Conservation (phyloP, 2,113 vertebrate species). For the Labrus mixtus region DNA sequence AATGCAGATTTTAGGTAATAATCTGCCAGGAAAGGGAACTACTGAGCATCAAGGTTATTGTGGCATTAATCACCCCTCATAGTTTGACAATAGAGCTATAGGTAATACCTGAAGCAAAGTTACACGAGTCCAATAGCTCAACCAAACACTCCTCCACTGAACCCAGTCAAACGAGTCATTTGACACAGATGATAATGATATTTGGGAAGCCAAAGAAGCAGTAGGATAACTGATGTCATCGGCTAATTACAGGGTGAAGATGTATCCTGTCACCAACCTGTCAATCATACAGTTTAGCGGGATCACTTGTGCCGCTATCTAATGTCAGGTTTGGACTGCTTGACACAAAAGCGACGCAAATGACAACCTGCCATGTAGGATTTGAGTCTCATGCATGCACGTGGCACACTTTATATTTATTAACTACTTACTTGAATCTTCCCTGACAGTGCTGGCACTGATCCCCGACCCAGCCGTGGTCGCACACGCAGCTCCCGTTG, state of each 20-base stretch:
- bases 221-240: neutral
- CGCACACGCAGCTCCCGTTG: slow-evolving; percentile 93
- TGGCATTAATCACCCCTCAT: too few relatives aligned
- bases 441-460: slow-evolving; percentile 97
- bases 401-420: fast-evolving
- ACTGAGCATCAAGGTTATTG: too few relatives aligned
- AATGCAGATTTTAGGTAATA: neutral
- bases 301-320: neutral
- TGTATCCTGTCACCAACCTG: neutral
- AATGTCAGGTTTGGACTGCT: neutral
- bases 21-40: neutral
- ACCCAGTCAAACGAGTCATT: neutral
- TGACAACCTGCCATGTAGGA: neutral
- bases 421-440: slow-evolving; percentile 93
- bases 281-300: neutral
- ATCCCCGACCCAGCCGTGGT: slow-evolving; percentile 96
- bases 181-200: neutral
- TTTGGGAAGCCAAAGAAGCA: neutral
- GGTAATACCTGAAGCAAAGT: too few relatives aligned
- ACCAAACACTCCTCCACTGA: neutral
- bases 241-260: neutral
- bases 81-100: too few relatives aligned
- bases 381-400: neutral
- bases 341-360: neutral
- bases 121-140: neutral